Evolutionary conservation across 2,113 vertebrate genomes (phyloP).

Genomic region (Trichechus manatus): DNA sequence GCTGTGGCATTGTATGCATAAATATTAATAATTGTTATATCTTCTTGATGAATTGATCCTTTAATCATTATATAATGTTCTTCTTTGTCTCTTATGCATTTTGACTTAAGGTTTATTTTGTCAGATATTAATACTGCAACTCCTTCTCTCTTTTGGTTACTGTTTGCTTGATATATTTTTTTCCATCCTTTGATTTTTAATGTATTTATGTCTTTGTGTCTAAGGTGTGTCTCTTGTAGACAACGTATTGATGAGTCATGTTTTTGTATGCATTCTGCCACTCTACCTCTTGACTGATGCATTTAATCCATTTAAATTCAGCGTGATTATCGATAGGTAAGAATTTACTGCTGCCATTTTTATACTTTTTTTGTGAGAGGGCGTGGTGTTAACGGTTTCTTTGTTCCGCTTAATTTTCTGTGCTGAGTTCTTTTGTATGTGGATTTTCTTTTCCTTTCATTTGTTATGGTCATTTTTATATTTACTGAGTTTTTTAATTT

Average conservation of each 20-base stretch:
- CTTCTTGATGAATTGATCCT: neutral
- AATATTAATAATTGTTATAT: neutral
- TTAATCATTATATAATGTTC: too few relatives aligned
- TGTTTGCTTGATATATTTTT: neutral
- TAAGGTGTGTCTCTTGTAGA: neutral
- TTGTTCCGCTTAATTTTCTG: neutral
- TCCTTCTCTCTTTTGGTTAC: neutral
- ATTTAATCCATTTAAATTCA: neutral
- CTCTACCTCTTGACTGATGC: neutral
- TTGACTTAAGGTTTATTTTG: neutral
- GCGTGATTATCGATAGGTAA: neutral
- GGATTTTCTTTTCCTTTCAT: too few relatives aligned
- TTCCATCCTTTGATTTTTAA: neutral
- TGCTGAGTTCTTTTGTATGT: too few relatives aligned
- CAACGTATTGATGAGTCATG: neutral
- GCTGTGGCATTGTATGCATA: neutral
- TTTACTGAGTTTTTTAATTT: too few relatives aligned
- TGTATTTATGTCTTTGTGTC: neutral
- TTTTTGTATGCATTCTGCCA: neutral
- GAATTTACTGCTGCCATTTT: neutral
- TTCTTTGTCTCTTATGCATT: too few relatives aligned
- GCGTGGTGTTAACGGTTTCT: neutral
- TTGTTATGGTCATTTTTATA: too few relatives aligned
- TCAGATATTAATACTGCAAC: neutral
- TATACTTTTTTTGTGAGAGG: neutral